Base-by-base conservation (phyloP, 2,888 invertebrate genomes). In the Cybosia mesomella region DNA sequence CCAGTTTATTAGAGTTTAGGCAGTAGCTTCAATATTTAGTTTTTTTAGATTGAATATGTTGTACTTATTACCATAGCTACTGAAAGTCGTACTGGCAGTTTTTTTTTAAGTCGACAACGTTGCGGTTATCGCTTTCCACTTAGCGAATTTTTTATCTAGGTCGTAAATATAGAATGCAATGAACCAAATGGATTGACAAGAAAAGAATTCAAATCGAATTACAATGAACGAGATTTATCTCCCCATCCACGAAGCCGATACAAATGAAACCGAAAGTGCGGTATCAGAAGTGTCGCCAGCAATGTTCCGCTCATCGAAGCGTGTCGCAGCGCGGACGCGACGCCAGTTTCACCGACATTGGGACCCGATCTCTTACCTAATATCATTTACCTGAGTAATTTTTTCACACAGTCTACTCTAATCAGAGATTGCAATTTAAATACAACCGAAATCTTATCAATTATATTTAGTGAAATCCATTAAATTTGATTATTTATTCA, bases 281-380 rank as follows among this genome's bases (percentile, higher is more conserved):
- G 85, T 84, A 85, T 84, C 78, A 86, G 82, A 87, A 83, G 89
- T 89, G 91, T 91, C 89, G 89, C 87, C 88, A 90, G 86, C 91
- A 89, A 92, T 92, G 89, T 93, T 92, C 87, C 90, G 93, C 89
- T 90, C 89, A 83, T 84, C 81, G 82, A 86, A 91, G 89, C 93
- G 89, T 90, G 85, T 72, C 91, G 79, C 53, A 22, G 74, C 77
- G 80, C 79, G 75, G 87, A 87, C 87, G 87, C 83, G 83, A 84
- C 83, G 76, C 75, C 64, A 80, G 89, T 92, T 93, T 92, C 92
- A 89, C 91, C 88, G 82, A 85, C 92, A 93, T 94, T 93, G 93
- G 90, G 77, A 87, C 85, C 83, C 79, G 75, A 77, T 80, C 77
- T 86, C 85, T 93, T 94, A 92, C 92, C 87, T 90, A 91, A 93